A percentile compares a stretch with the other conserved stretches of the same genome.
These are phyloP conservation scores for Cremastinae sp. DNA, from an alignment of 2,888 invertebrate species.

Conservation along the genomic window DNA sequence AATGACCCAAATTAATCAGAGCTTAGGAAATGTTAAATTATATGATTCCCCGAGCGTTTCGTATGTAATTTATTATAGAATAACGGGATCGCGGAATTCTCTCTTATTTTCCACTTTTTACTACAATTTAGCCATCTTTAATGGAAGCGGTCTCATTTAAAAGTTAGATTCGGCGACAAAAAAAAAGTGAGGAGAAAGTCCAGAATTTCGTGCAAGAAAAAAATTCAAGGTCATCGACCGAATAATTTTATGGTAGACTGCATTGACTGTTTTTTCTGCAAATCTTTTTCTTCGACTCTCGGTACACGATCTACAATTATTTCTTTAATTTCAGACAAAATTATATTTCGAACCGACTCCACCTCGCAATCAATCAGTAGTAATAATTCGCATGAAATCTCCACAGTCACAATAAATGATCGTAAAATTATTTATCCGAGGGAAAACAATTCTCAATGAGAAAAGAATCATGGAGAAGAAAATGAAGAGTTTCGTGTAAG, in stretches of 20 bases:
- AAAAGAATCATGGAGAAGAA: slow-evolving; percentile 13
- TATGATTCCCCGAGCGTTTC: slow-evolving; percentile 17
- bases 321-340: neutral
- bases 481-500: slow-evolving; percentile 33
- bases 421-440: too few species aligned
- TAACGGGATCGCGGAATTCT: slow-evolving; percentile 9
- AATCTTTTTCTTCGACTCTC: too few species aligned
- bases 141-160: neutral
- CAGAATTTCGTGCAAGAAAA: slow-evolving; percentile 32
- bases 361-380: too few species aligned
- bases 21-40: slow-evolving; percentile 36
- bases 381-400: too few species aligned
- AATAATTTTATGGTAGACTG: neutral
- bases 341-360: too few species aligned
- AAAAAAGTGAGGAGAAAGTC: slow-evolving; percentile 11
- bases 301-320: too few species aligned
- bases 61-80: slow-evolving; percentile 12
- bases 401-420: neutral
- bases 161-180: neutral
- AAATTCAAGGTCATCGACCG: neutral
- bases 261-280: too few species aligned
- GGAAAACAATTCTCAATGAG: neutral
- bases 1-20: slow-evolving; percentile 45
- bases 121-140: neutral
- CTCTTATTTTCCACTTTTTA: neutral